phyloP scores from a whole-genome alignment of 2,113 vertebrate species.

The Coracopsis vasa region DNA sequence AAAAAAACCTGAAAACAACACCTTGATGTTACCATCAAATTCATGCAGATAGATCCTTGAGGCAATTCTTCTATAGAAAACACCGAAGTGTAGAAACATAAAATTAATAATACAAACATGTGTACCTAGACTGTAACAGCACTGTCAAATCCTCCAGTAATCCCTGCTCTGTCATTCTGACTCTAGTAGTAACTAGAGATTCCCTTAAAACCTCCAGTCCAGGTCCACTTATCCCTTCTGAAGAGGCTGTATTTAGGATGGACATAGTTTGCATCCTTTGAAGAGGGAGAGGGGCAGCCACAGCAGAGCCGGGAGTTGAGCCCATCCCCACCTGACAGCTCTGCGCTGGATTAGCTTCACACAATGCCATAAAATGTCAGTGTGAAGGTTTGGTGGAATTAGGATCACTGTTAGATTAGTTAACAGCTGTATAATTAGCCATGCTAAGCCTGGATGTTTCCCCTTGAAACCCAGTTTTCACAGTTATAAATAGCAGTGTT shows the following conservation, averaged over 20 bases:
- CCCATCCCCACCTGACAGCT: not conserved
- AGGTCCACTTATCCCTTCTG: not conserved
- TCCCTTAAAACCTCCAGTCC: not conserved
- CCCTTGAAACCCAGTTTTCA: conserved; percentile 40
- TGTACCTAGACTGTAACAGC: not conserved
- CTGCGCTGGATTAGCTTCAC: not conserved
- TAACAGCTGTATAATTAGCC: conserved; percentile 51
- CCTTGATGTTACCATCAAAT: not conserved
- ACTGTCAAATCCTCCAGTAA: not conserved
- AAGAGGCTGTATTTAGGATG: not conserved
- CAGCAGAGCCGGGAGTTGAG: not conserved
- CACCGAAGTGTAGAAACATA: not conserved
- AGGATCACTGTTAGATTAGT: conserved; percentile 38
- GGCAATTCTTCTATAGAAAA: not conserved
- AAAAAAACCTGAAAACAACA: not conserved
- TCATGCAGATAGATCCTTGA: not conserved
- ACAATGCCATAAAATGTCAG: not conserved
- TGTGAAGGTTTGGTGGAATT: conserved; percentile 9
- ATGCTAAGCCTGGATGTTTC: conserved; percentile 17
- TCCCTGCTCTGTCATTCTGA: not conserved
- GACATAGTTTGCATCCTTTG: not conserved
- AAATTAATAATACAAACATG: conserved; percentile 27
- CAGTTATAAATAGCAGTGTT: conserved; percentile 45
- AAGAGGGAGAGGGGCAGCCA: not conserved
- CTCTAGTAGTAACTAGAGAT: not conserved